Percentiles rank a stretch among this genome's conserved stretches.
These are phyloP conservation scores for Melanostoma mellinum DNA, from an alignment of 2,888 invertebrate species.

Conservation along the genomic window DNA sequence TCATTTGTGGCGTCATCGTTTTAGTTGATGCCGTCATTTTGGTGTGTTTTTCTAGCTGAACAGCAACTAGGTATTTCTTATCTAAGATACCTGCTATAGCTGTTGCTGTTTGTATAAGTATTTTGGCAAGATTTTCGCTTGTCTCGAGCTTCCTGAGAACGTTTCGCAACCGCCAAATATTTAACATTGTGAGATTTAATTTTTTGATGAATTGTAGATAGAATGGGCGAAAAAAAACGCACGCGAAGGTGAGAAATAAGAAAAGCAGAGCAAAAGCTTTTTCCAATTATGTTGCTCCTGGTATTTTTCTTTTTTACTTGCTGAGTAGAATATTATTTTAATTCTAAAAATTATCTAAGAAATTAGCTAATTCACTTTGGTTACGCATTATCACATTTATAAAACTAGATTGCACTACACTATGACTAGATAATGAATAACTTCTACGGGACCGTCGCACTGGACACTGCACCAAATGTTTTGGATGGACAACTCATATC, in stretches of 20 bases:
- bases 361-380: constrained; percentile 52
- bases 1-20: constrained; percentile 74
- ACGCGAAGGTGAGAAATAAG: constrained; percentile 17
- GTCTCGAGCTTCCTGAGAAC: constrained; percentile 67
- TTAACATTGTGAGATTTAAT: constrained; percentile 41
- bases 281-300: constrained; percentile 37
- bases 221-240: background rate
- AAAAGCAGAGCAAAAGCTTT: constrained; percentile 52
- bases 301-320: constrained; percentile 20
- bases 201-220: background rate
- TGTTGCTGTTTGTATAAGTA: constrained; percentile 72
- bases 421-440: constrained; percentile 30
- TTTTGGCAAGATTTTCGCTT: constrained; percentile 75
- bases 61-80: constrained; percentile 46
- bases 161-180: constrained; percentile 63
- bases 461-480: constrained; percentile 41
- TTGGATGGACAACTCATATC: constrained; percentile 55
- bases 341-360: constrained; percentile 51
- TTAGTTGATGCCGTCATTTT: constrained; percentile 62
- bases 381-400: constrained; percentile 46
- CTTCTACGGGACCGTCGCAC: constrained; percentile 11
- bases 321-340: constrained; percentile 21
- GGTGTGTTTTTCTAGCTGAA: constrained; percentile 71
- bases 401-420: constrained; percentile 37
- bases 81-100: constrained; percentile 51